These are phyloP conservation scores for Lissocephala sabroskyi DNA, from an alignment of 2,888 invertebrate genomes.

Conservation along the genomic window DNA sequence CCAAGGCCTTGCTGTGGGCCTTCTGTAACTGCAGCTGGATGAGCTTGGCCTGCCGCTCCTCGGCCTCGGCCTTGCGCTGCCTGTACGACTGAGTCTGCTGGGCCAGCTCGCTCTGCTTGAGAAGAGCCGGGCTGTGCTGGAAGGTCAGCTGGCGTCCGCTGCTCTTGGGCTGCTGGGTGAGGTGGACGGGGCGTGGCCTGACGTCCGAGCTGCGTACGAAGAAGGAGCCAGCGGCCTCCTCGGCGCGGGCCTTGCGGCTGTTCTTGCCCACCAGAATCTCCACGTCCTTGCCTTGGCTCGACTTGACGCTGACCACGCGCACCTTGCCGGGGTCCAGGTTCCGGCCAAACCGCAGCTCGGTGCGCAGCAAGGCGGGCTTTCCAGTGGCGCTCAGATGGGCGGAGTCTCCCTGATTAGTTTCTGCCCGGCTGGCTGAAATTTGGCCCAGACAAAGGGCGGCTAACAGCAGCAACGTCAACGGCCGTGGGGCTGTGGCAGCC, in stretches of 20 bases:
- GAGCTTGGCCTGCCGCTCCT: constrained; percentile 49
- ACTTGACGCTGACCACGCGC: constrained; percentile 83
- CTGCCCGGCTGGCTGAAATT: constrained; percentile 14
- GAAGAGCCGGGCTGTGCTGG: constrained; percentile 53
- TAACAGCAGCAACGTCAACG: constrained; percentile 10
- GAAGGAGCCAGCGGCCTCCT: constrained; percentile 43
- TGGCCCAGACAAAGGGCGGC: constrained; percentile 15
- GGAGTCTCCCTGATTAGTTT: constrained; percentile 5
- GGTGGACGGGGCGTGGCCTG: constrained; percentile 9
- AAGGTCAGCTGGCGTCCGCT: constrained; percentile 44
- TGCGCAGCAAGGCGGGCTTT: constrained; percentile 78
- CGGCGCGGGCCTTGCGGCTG: constrained; percentile 58
- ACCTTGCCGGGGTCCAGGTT: constrained; percentile 84
- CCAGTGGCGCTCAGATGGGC: constrained; percentile 28
- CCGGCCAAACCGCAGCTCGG: constrained; percentile 83
- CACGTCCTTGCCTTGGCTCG: constrained; percentile 83
- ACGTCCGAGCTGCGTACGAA: constrained; percentile 54
- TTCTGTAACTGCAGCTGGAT: constrained; percentile 58
- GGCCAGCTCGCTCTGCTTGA: constrained; percentile 57
- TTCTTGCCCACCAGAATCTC: constrained; percentile 75
- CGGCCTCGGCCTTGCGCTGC: constrained; percentile 45
- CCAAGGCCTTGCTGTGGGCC: constrained; percentile 39
- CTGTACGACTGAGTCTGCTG: constrained; percentile 46
- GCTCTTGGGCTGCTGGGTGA: constrained; percentile 10
- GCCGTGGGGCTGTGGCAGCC: constrained; percentile 8